Evolutionary conservation across 2,113 vertebrate species (phyloP).

Genomic region (Ancistrus triradiatus): DNA sequence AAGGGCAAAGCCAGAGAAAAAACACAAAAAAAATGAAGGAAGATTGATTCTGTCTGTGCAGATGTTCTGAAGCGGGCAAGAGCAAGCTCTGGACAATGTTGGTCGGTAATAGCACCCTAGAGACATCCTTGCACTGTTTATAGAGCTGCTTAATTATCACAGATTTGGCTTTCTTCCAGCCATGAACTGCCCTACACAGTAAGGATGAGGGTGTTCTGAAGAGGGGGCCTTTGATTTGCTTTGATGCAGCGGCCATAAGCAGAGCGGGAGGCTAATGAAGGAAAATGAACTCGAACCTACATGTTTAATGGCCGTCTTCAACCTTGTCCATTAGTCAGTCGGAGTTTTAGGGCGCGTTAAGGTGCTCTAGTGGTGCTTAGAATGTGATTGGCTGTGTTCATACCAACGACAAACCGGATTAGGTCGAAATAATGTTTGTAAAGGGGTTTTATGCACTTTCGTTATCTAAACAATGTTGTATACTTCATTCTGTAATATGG

Average conservation of each 20-base stretch:
- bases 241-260: conserved; percentile 13
- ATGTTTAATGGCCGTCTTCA: conserved; percentile 12
- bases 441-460: no score
- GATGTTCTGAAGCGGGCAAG: conserved; percentile 46
- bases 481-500: background rate
- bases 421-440: no score
- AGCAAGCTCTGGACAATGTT: conserved; percentile 65
- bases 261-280: conserved; percentile 29
- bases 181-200: conserved; percentile 4
- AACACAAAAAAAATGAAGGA: conserved; percentile 42
- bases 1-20: conserved; percentile 2
- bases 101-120: conserved; percentile 56
- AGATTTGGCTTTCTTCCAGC: conserved; percentile 64
- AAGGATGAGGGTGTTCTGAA: conserved; percentile 25
- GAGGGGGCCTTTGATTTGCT: conserved; percentile 16
- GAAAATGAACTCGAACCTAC: conserved; percentile 7
- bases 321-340: no score
- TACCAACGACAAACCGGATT: no score
- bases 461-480: no score
- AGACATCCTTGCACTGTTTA: conserved; percentile 55
- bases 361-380: no score
- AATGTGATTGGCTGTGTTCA: no score
- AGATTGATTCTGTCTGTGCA: conserved; percentile 58
- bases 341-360: no score
- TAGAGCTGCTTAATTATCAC: conserved; percentile 70